Conservation (phyloP, 2,113 vertebrate genomes). For the Halichoeres trimaculatus region DNA sequence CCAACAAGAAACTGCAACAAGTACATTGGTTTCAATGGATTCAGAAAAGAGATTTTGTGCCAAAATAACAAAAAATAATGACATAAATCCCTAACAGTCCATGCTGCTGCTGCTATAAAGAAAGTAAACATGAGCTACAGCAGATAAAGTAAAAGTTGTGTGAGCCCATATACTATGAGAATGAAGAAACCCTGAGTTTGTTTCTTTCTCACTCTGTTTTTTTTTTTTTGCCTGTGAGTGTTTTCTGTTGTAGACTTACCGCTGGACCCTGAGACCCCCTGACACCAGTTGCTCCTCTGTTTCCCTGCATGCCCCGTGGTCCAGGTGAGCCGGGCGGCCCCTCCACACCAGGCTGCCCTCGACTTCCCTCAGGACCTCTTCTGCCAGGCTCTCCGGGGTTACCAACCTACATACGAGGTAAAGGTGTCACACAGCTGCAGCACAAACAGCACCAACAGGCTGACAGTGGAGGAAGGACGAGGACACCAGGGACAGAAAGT, state of each 20-base stretch:
- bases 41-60: too few relatives aligned
- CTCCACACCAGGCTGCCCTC: conserved; percentile 92
- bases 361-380: conserved; percentile 90
- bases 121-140: too few relatives aligned
- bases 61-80: too few relatives aligned
- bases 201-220: neutral
- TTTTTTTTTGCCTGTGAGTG: neutral
- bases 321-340: conserved; percentile 90
- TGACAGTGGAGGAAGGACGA: neutral
- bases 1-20: too few relatives aligned
- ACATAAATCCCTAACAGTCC: too few relatives aligned
- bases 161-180: too few relatives aligned
- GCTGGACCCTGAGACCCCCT: conserved; percentile 92
- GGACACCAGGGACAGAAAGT: neutral
- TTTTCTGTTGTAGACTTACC: conserved; percentile 81
- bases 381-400: conserved; percentile 89
- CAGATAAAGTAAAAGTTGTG: too few relatives aligned
- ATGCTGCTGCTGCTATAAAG: too few relatives aligned
- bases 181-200: too few relatives aligned
- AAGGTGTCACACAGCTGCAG: conserved; percentile 8
- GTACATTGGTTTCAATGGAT: too few relatives aligned
- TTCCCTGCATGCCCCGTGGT: conserved; percentile 92
- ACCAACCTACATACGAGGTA: conserved; percentile 82
- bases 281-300: conserved; percentile 90
- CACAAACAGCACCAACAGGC: neutral